These are phyloP conservation scores for Limnephilus rhombicus DNA, from an alignment of 2,888 invertebrate species.

Conservation along the genomic window DNA sequence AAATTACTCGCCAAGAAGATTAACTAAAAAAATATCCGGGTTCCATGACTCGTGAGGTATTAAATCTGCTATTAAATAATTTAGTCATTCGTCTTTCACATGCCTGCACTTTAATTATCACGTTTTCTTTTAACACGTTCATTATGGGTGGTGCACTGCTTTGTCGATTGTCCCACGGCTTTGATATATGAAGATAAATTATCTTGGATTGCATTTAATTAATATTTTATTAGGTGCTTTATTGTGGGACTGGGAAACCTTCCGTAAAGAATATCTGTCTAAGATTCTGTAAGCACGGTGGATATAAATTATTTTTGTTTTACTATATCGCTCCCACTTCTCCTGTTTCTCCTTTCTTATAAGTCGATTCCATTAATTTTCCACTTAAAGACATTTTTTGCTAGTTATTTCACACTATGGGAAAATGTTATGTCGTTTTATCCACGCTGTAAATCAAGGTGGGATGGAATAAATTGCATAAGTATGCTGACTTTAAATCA, in stretches of 20 bases:
- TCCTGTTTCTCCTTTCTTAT: neutral
- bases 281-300: neutral
- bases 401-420: too few relatives aligned
- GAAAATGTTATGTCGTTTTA: too few relatives aligned
- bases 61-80: constrained; percentile 1
- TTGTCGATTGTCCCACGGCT: neutral
- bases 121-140: constrained; percentile 6
- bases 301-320: too few relatives aligned
- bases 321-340: neutral
- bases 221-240: constrained; percentile 1
- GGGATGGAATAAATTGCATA: too few relatives aligned
- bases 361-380: neutral
- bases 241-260: neutral
- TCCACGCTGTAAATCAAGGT: too few relatives aligned
- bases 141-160: neutral
- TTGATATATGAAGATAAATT: constrained; percentile 1
- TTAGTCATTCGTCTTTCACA: neutral
- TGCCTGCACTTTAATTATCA: constrained; percentile 26
- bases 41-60: constrained; percentile 49
- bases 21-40: constrained; percentile 60
- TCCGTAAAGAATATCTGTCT: neutral
- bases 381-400: neutral
- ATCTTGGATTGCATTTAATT: neutral
- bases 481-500: too few relatives aligned
- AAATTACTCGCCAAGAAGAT: constrained; percentile 59